Percentiles rank a stretch among this genome's conserved stretches.
Evolutionary conservation across 2,888 invertebrate species (phyloP).

Genomic region (Tipula helvola): DNA sequence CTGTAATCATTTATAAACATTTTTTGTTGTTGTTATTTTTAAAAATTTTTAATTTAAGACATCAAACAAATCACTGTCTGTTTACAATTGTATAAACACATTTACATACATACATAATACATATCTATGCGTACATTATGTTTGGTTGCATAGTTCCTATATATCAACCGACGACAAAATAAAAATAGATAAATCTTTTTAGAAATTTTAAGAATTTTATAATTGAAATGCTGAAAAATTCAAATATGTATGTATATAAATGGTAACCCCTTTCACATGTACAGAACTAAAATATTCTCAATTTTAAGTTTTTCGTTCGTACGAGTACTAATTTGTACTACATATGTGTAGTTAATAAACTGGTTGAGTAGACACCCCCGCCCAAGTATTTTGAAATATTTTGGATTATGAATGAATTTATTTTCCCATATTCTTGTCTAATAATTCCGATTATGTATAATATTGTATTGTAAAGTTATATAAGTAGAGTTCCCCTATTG

Average conservation of each 20-base stretch:
- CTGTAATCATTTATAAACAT: neutral
- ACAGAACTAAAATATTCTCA: neutral
- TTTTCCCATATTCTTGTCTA: neutral
- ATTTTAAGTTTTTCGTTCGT: neutral
- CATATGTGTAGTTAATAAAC: neutral
- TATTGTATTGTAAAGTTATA: neutral
- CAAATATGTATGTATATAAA: neutral
- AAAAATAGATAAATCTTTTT: neutral
- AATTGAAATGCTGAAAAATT: slow-evolving; percentile 4
- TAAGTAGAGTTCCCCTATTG: neutral
- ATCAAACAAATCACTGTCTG: slow-evolving; percentile 4
- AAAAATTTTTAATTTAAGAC: neutral
- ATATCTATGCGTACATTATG: neutral
- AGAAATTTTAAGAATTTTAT: neutral
- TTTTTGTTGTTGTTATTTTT: neutral
- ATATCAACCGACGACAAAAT: neutral
- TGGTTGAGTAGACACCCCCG: neutral
- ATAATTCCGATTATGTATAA: neutral
- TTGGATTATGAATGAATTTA: neutral
- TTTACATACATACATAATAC: neutral
- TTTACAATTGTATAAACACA: neutral
- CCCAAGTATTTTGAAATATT: neutral
- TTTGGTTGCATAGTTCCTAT: neutral
- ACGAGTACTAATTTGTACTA: neutral
- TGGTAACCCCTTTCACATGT: neutral